Evolutionary conservation across 2,888 invertebrate genomes (phyloP), one percentile per base, ranked within the genome.

Genomic region (Dione vanillae): DNA sequence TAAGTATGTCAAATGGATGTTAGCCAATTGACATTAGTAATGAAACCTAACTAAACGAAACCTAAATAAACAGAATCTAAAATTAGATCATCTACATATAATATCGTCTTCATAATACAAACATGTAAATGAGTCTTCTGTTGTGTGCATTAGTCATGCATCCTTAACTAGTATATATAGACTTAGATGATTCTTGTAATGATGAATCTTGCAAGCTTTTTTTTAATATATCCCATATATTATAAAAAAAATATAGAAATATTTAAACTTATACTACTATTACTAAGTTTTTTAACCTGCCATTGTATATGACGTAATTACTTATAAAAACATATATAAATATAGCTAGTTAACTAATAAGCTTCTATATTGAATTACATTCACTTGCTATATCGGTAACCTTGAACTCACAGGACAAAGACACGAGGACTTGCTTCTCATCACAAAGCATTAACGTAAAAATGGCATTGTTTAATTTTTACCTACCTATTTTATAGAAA

Each of bases 351-450:
- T 51, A 52, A 40, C 35, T 11, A 51, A 19, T 16, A 43, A 16
- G 14, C 11, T 56, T 56, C 16, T 56, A 37, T 56, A 56, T 56
- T 16, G 37, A 56, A 56, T 56, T 56, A 56, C 37, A 56, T 56
- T 59, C 8, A n/a, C 59, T 27, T 45, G 35, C 20, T 40, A 71
- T 67, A 69, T 67, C 67, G 54, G 62, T 58, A 73, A 68, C 76
- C 75, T 76, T 76, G 76, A 75, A 75, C 75, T 72, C 67, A 19
- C 71, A 69, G 72, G 72, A 75, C 71, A 65, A 72, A 74, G 67
- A 61, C 51, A 72, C 67, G 73, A 71, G 70, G 75, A 54, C 70
- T 72, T 54, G 69, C 73, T 65, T 74, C 70, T 72, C 47, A 54
- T 65, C 62, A 61, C 66, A 68, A 67, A 71, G 68, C 71, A 71